phyloP scores from a whole-genome alignment of 2,113 vertebrate species.

The Ciconia boyciana region DNA sequence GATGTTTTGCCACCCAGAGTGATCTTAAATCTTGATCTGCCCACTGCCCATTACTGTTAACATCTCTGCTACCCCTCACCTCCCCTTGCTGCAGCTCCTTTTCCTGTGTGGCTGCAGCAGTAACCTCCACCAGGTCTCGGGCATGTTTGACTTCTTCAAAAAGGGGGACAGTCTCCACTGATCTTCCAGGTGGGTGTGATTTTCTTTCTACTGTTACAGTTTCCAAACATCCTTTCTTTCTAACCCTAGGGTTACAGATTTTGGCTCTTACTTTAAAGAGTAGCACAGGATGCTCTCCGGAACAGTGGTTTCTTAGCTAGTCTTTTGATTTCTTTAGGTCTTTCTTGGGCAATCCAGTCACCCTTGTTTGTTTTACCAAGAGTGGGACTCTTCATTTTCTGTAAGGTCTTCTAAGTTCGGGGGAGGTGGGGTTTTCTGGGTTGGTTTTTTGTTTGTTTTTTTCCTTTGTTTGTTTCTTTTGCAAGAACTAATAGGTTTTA shows the following conservation, averaged over 20 bases:
- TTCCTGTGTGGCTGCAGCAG: neutral
- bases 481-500: neutral
- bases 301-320: neutral
- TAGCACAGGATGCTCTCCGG: neutral
- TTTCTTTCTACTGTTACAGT: neutral
- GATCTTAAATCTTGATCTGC: neutral
- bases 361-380: neutral
- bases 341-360: neutral
- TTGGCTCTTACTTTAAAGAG: neutral
- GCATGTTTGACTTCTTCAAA: neutral
- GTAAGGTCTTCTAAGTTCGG: rapidly evolving
- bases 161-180: neutral
- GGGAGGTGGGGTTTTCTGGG: rapidly evolving
- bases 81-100: neutral
- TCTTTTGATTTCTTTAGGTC: neutral
- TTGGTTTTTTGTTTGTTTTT: neutral
- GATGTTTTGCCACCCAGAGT: neutral
- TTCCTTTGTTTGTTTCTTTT: neutral
- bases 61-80: neutral
- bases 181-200: neutral
- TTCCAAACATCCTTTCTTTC: neutral
- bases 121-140: neutral
- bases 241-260: neutral
- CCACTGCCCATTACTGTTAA: neutral
- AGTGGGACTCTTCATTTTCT: neutral